Evolutionary conservation across 1,140 invertebrate genomes (phyloP), one percentile per base, ranked within the genome.

Genomic region (Condylostylus longicornis): DNA sequence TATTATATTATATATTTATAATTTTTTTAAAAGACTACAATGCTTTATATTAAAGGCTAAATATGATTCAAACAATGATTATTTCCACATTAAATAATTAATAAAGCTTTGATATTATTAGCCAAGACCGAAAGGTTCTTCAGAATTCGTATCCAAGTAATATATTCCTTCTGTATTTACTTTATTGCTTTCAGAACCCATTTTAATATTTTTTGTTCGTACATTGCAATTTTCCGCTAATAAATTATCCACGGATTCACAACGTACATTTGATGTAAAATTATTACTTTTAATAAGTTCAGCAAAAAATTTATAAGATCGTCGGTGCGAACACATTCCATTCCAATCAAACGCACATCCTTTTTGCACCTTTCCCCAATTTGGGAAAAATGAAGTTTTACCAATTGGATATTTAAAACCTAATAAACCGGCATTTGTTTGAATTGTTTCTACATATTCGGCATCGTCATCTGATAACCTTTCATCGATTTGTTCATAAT

Each of bases 371-470:
- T 54, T 58, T 5, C 74, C 75, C 20, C 75, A 76, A 49, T 80
- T 79, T 10, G 75, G 72, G 53, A 73, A 79, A 49, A 79, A 82
- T 56, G 83, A 79, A 25, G 69, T 73, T 48, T 79, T 69, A 3
- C 76, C 76, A 34, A 77, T 50, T 0, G 71, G 66, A 2, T 65
- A 67, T 20, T 56, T 53, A 44, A 75, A 74, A 41, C 69, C 75
- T 20, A 78, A 61, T 39, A 68, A 60, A 12, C 72, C 73, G 15
- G 66, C 72, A 46, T 77, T 74, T 0, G 81, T 81, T 48, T 85
- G 81, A 40, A 85, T 71, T 1, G 79, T 71, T 54, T 82, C 75
- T 1, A 83, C 79, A 46, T 76, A 74, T 5, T 67, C 42, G 0
- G 74, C 79, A 50, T 83, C 79, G 28, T 61, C 64, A 23, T 60